Conservation (phyloP, 2,797 vertebrate species). For the Premnoplex brunnescens region DNA sequence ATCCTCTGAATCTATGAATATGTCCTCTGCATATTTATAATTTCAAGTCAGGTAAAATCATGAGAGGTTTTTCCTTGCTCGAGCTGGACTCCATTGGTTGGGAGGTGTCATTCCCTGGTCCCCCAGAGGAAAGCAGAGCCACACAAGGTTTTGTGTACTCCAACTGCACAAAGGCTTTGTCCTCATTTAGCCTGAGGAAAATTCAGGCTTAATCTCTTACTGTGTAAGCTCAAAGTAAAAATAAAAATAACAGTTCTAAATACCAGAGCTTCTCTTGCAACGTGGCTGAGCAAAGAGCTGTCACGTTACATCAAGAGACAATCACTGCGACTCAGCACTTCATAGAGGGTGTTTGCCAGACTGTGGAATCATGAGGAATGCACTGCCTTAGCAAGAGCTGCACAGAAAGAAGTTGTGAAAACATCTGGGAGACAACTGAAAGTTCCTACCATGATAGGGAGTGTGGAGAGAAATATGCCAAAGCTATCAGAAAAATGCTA, state of each 20-base stretch:
- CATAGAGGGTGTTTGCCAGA: neutral
- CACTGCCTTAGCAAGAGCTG: neutral
- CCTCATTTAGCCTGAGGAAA: neutral
- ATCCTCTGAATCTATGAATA: neutral
- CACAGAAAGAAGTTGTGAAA: neutral
- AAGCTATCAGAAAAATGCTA: neutral
- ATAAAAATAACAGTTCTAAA: constrained; percentile 10
- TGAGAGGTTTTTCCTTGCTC: neutral
- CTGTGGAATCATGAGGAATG: neutral
- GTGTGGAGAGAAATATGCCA: neutral
- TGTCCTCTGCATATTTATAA: neutral
- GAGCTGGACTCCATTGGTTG: neutral
- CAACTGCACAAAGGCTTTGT: neutral
- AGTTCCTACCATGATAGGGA: neutral
- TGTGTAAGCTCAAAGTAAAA: neutral
- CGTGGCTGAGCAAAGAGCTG: neutral
- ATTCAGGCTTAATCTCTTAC: neutral
- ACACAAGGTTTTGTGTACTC: neutral
- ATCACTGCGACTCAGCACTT: neutral
- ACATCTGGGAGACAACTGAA: neutral
- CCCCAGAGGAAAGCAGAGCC: neutral
- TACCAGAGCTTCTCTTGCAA: neutral
- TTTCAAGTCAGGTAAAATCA: neutral
- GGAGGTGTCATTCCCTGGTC: neutral
- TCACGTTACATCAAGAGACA: neutral